phyloP scores from a whole-genome alignment of 2,797 vertebrate species.

The Phaenicophaeus curvirostris region DNA sequence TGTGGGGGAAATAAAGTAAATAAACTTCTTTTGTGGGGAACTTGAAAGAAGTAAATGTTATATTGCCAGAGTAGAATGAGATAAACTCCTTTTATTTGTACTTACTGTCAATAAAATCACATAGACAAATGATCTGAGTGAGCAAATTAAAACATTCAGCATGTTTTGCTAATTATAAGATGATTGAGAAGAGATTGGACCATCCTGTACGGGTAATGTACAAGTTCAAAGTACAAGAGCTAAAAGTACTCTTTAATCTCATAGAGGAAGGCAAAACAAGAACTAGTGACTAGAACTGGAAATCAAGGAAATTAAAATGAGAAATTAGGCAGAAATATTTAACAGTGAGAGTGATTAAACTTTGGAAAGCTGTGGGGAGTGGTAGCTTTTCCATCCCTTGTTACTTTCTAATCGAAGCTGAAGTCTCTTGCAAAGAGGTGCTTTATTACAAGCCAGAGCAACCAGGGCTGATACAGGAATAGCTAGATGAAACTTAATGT shows the following conservation, averaged over 20 bases:
- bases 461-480: neutral
- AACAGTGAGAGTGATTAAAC: neutral
- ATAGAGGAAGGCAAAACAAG: neutral
- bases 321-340: slow-evolving; percentile 5
- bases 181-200: neutral
- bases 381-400: neutral
- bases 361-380: neutral
- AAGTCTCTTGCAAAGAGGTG: neutral
- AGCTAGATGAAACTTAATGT: neutral
- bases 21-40: neutral
- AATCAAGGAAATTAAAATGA: neutral
- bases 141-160: neutral
- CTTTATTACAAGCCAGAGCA: neutral
- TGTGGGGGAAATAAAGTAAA: neutral
- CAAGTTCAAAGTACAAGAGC: neutral
- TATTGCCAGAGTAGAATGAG: neutral
- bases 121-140: neutral
- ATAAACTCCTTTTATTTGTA: neutral
- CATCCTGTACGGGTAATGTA: neutral
- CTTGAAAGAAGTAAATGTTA: neutral
- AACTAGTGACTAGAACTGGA: neutral
- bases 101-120: neutral
- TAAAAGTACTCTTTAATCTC: neutral
- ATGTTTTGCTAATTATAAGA: neutral
- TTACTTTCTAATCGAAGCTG: neutral